Evolutionary conservation across 2,113 vertebrate genomes (phyloP).

Genomic region (Brachypodius melanocephalos): DNA sequence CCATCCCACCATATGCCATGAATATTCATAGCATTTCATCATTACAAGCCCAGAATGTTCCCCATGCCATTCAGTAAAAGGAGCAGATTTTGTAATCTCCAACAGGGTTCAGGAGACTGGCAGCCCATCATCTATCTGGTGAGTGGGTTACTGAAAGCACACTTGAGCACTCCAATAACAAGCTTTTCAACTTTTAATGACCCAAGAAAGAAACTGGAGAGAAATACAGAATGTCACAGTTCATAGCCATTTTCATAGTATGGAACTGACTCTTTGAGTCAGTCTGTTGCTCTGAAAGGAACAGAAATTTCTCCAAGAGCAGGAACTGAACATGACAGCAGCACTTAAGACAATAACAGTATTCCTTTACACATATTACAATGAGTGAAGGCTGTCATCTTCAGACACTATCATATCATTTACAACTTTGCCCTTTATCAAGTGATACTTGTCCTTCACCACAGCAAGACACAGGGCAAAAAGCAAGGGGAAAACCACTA

Average conservation of each 20-base stretch:
- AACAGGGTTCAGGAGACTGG: background rate
- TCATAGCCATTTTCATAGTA: background rate
- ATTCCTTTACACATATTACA: background rate
- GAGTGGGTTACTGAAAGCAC: background rate
- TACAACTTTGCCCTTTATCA: background rate
- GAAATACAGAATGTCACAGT: background rate
- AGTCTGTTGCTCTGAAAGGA: background rate
- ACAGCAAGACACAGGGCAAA: background rate
- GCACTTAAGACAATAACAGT: background rate
- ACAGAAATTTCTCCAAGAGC: background rate
- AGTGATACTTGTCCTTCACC: background rate
- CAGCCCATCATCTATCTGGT: background rate
- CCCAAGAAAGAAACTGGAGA: background rate
- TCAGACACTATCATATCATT: background rate
- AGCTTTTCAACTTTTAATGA: background rate
- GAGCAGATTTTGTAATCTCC: background rate
- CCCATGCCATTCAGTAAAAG: background rate
- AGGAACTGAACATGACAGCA: background rate
- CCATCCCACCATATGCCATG: background rate
- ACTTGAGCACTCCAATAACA: background rate
- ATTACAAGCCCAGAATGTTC: background rate
- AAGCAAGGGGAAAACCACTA: background rate
- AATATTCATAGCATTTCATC: background rate
- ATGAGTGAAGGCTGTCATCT: background rate
- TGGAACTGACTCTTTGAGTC: background rate